Conservation (phyloP, 2,113 vertebrate species). For the Pangasianodon hypophthalmus region DNA sequence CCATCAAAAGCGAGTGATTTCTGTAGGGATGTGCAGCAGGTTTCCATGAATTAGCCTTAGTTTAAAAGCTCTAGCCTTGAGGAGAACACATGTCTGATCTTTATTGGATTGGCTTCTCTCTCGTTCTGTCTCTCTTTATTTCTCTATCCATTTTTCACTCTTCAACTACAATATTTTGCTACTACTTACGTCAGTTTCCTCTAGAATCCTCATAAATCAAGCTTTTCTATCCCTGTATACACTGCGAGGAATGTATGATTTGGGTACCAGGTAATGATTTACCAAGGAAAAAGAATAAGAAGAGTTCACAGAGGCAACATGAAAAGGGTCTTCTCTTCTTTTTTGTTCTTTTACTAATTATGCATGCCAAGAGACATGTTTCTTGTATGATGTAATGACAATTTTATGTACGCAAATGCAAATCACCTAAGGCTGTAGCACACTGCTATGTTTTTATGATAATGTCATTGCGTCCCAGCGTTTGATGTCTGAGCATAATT, state of each 20-base stretch:
- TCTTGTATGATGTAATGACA: background rate
- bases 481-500: conserved; percentile 12
- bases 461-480: background rate
- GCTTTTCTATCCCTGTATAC: background rate
- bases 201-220: conserved; percentile 29
- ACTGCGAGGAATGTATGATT: conserved; percentile 16
- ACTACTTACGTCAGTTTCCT: background rate
- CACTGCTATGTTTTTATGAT: conserved; percentile 8
- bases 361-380: background rate
- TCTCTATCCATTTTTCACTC: background rate
- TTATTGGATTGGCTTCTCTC: background rate
- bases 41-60: background rate
- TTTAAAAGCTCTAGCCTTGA: conserved; percentile 6
- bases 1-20: background rate
- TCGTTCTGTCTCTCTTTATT: background rate
- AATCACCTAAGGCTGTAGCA: background rate
- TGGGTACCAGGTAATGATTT: conserved; percentile 26
- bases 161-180: background rate
- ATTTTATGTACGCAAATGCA: conserved; percentile 8
- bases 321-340: background rate
- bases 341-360: background rate
- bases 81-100: conserved; percentile 13
- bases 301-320: background rate
- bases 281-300: background rate
- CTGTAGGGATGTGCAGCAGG: background rate